Base-by-base conservation (phyloP, 2,888 invertebrate genomes). In the Crossocerus cetratus region DNA sequence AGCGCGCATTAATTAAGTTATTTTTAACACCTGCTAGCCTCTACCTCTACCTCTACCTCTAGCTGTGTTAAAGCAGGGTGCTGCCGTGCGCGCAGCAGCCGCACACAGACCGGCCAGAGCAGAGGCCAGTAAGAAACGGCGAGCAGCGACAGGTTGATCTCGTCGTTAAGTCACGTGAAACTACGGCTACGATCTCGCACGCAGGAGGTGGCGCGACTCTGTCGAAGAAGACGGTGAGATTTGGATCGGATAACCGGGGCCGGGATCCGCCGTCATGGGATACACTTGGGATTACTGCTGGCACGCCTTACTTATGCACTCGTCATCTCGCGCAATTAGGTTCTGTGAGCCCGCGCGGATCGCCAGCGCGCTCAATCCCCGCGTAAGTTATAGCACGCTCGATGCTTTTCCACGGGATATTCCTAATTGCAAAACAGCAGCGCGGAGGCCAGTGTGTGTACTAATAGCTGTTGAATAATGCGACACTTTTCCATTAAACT, bases 1-100 rank as follows among this genome's bases (percentile, higher is more conserved):
- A 72, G 61, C 63, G 69, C 60, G 83, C 83, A 87, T 86, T 87
- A 87, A 87, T 87, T 86, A 87, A 86, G 86, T 86, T 86, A 87
- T 86, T 87, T 87, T 87, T 85, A 86, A 83, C 80, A 81, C 80
- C 80, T 80, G 69, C 58, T 14, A 2, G 64, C 45, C 66, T 54
- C 16, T 23, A 16, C 20, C 49, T 23, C 20, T 58, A 4, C 20
- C 20, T 43, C 42, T 4, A 66, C 56, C 55, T 32, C 11, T 32
- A 32, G 32, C 3, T 32, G 32, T 32, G 32, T n/a, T n/a, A n/a
- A n/a, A n/a, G n/a, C n/a, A 1, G 8, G 32, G 32, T 32, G 0
- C 3, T 32, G 21, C 63, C 23, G 32, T 49, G 55, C 65, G 32
- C 53, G 55, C 65, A 56, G 22, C 49, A 32, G 16, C 16, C 64